A percentile compares a stretch with the other conserved stretches of the same genome.
phyloP scores from a whole-genome alignment of 2,888 invertebrate species.

The Pelosia muscerda region DNA sequence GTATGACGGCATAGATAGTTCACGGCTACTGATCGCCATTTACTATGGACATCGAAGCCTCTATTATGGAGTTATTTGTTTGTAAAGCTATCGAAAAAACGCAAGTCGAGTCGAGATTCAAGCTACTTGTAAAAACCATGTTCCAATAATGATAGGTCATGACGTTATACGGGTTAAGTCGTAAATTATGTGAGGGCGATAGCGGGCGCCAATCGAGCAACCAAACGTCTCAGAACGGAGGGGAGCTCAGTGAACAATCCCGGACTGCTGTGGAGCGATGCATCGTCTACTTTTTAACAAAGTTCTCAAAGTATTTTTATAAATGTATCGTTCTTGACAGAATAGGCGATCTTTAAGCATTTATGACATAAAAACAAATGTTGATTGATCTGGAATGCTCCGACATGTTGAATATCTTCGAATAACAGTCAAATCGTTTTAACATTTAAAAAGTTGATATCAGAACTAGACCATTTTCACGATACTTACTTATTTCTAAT shows the following conservation, averaged over 20 bases:
- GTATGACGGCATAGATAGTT: slow-evolving; percentile 19
- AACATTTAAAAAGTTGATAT: too few species aligned
- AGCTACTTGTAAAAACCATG: slow-evolving; percentile 48
- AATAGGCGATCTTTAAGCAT: neutral
- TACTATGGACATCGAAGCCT: slow-evolving; percentile 16
- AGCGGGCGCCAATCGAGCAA: slow-evolving; percentile 63
- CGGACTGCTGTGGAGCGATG: slow-evolving; percentile 48
- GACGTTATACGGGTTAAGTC: slow-evolving; percentile 69
- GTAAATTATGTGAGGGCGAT: slow-evolving; percentile 71
- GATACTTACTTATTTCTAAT: too few species aligned
- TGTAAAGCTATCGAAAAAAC: slow-evolving; percentile 30
- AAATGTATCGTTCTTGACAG: neutral
- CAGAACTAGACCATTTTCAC: too few species aligned
- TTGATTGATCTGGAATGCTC: neutral
- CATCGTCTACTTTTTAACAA: slow-evolving; percentile 43
- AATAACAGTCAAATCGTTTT: neutral
- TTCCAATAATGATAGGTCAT: slow-evolving; percentile 71
- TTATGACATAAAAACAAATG: neutral
- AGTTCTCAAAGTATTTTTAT: slow-evolving; percentile 59
- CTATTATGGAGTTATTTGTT: slow-evolving; percentile 25
- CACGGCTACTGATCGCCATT: slow-evolving; percentile 29
- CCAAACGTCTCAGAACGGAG: slow-evolving; percentile 60
- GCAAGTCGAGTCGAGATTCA: slow-evolving; percentile 27
- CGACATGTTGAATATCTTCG: too few species aligned
- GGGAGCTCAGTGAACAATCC: slow-evolving; percentile 60